Conservation (phyloP, 2,888 invertebrate species). For the Patella depressa region DNA sequence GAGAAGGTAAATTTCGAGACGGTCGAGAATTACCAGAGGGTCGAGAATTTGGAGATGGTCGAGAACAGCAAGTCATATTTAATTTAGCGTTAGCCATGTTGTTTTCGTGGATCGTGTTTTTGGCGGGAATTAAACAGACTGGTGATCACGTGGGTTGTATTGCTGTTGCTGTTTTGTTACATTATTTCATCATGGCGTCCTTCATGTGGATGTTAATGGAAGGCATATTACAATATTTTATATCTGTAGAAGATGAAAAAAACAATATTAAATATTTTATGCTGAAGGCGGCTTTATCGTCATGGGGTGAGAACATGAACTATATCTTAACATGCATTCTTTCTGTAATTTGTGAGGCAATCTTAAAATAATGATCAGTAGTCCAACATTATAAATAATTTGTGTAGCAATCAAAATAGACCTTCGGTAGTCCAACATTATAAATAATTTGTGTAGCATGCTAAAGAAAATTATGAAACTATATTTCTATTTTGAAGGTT, state of each 20-base stretch:
- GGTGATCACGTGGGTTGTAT: conserved; percentile 74
- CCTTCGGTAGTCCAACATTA: too few relatives aligned
- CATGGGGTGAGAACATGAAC: conserved; percentile 74
- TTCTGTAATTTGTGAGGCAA: too few relatives aligned
- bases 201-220: conserved; percentile 81
- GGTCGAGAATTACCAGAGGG: too few relatives aligned
- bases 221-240: conserved; percentile 78
- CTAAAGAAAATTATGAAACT: not conserved
- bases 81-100: conserved; percentile 78
- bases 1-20: too few relatives aligned
- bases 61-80: conserved; percentile 79
- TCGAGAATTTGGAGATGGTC: conserved; percentile 61
- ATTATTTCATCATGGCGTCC: conserved; percentile 76
- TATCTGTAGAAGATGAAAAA: conserved; percentile 79
- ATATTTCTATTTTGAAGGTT: conserved; percentile 39
- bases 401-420: too few relatives aligned
- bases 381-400: too few relatives aligned
- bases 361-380: too few relatives aligned
- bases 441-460: too few relatives aligned
- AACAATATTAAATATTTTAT: conserved; percentile 76
- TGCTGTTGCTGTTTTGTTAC: conserved; percentile 76
- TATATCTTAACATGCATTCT: too few relatives aligned
- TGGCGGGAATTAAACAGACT: conserved; percentile 64
- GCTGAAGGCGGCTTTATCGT: conserved; percentile 77
- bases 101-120: conserved; percentile 74